A percentile compares a stretch with the other conserved stretches of the same genome.
phyloP scores from a whole-genome alignment of 2,797 vertebrate species.

The Diplodus sargus region DNA sequence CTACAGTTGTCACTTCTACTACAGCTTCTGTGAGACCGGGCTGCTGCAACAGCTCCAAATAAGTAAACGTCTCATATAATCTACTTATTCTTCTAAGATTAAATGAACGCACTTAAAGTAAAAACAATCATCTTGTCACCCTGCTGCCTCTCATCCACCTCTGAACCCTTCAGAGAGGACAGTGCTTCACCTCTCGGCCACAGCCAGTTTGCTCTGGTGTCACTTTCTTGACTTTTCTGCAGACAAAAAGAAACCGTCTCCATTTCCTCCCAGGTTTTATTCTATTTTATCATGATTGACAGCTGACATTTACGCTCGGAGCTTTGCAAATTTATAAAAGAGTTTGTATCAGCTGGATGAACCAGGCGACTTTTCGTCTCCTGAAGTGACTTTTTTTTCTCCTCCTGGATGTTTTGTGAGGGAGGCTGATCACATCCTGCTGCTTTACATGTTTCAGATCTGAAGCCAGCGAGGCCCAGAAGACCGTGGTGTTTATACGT shows the following conservation, averaged over 20 bases:
- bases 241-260: neutral
- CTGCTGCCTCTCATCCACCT: neutral
- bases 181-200: constrained; percentile 7
- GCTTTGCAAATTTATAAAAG: neutral
- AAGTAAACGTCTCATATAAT: neutral
- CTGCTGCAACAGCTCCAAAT: neutral
- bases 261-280: neutral
- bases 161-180: neutral
- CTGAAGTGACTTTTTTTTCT: neutral
- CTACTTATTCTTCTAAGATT: neutral
- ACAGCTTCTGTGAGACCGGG: too few species aligned
- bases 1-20: too few species aligned
- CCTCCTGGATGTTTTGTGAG: neutral
- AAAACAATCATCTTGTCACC: neutral
- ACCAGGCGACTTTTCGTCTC: neutral
- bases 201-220: constrained; percentile 7
- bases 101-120: neutral
- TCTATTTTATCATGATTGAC: constrained; percentile 13
- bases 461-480: constrained; percentile 49
- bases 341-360: neutral
- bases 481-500: constrained; percentile 41
- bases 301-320: constrained; percentile 22
- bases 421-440: neutral
- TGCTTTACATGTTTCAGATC: constrained; percentile 69
- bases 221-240: neutral